Base-by-base conservation (phyloP, 2,797 vertebrate species). In the Anas bahamensis region DNA sequence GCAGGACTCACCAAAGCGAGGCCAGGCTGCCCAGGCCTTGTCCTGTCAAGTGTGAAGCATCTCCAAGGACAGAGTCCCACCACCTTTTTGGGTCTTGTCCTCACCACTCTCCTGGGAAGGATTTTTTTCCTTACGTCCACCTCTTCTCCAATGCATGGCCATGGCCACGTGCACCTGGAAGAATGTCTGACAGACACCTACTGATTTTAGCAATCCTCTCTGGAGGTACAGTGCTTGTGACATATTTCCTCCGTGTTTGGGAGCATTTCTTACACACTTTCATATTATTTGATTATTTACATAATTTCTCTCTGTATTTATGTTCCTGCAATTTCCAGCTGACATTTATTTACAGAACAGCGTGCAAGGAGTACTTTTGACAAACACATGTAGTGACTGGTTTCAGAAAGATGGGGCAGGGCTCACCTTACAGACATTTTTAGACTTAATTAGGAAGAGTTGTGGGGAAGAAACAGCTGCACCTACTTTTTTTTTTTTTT, bases 401-500 rank as follows among this genome's bases (percentile, higher is more conserved):
- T 94, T 93, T 82, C 56, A 68, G 63, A 93, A 85, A 81, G 69
- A 93, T 86, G 81, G 60, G 89, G 88, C 91, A 93, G 81, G 65
- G 59, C 76, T 97, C 1, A 0, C 89, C 95, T 95, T 70, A 86
- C 71, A 95, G 90, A 82, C 69, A 10, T 80, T 91, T 97, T 81
- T 46, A 92, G 92, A 72, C 87, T 92, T 84, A 94, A 94, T 94
- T 85, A 93, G 84, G 48, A 95, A 80, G 93, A 81, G 78, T 14
- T 83, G 48, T 89, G 84, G 37, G 71, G 83, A 71, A 57, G 69
- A 87, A 93, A 89, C 63, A 91, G 71, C 95, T 97, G 78, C 97
- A 92, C 90, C 93, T 95, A 97, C 94, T 97, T 97, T 98, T 97
- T 97, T 98, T 97, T 97, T 35, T 35, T 97, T 98, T 95, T 98